Evolutionary conservation across 1,140 invertebrate species (phyloP).

Genomic region (Temnothorax longispinosus): DNA sequence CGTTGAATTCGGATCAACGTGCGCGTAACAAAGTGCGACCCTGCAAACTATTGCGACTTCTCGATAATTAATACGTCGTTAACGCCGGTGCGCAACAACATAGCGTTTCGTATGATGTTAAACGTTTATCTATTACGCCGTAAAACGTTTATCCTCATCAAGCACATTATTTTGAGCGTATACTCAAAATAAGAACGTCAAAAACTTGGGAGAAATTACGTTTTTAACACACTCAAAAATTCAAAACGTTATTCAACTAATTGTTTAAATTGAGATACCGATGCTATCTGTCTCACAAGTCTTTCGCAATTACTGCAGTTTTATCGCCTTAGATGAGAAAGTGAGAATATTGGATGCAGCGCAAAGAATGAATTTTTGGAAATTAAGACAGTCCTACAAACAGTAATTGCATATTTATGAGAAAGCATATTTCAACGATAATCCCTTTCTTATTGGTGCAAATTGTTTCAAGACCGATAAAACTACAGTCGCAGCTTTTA

Average conservation of each 20-base stretch:
- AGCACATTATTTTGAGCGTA: background rate
- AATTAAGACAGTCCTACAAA: background rate
- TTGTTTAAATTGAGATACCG: background rate
- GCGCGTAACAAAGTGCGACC: background rate
- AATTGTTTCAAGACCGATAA: background rate
- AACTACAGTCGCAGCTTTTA: background rate
- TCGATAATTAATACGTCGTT: slow-evolving; percentile 43
- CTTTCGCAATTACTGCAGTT: background rate
- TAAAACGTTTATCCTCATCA: background rate
- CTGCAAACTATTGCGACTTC: background rate
- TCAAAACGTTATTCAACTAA: background rate
- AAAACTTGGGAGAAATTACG: background rate
- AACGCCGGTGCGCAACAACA: background rate
- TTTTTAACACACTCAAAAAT: background rate
- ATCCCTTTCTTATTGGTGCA: background rate
- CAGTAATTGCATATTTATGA: background rate
- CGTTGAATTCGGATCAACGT: slow-evolving; percentile 29
- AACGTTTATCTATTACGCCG: slow-evolving; percentile 1
- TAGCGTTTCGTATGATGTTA: background rate
- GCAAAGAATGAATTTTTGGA: background rate
- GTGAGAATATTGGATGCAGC: background rate
- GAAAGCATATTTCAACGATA: background rate
- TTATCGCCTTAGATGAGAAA: background rate
- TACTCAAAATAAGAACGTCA: background rate
- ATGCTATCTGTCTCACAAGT: background rate